Percentiles rank a stretch among this genome's conserved stretches.
Conservation (phyloP, 30 jellyfish, hydroid and myxozoan genomes). For the Hydractinia echinata region DNA sequence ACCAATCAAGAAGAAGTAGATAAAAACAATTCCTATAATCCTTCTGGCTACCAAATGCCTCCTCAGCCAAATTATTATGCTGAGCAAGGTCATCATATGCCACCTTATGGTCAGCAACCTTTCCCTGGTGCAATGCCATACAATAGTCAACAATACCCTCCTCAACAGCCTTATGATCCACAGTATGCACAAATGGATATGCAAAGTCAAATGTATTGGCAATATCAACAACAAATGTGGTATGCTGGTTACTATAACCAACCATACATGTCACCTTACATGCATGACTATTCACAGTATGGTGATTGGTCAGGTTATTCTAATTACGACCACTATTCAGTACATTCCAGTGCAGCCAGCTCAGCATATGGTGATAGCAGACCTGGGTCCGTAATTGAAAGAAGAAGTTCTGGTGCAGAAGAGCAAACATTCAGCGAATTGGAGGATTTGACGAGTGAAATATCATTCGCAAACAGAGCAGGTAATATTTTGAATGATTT, state of each 20-base stretch:
- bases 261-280: constrained; percentile 3
- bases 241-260: constrained; percentile 24
- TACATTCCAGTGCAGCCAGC: constrained; percentile 31
- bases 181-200: constrained; percentile 21
- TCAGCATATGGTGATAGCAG: constrained; percentile 40
- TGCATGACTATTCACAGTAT: not conserved
- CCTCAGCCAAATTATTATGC: not conserved
- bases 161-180: constrained; percentile 1
- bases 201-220: constrained; percentile 27
- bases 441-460: constrained; percentile 34
- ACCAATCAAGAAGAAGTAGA: not conserved
- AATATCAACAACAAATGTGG: constrained; percentile 29
- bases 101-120: not conserved
- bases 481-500: not conserved
- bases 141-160: not conserved
- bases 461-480: constrained; percentile 32
- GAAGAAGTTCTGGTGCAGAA: constrained; percentile 24
- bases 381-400: constrained; percentile 42
- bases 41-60: not conserved
- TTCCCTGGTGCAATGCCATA: not conserved
- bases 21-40: too few species aligned
- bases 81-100: not conserved
- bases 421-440: constrained; percentile 31
- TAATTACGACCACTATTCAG: constrained; percentile 25
- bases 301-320: not conserved